Evolutionary conservation across 2,797 vertebrate species (phyloP), one percentile per base, ranked within the genome.

Genomic region (Aphelocoma californica): DNA sequence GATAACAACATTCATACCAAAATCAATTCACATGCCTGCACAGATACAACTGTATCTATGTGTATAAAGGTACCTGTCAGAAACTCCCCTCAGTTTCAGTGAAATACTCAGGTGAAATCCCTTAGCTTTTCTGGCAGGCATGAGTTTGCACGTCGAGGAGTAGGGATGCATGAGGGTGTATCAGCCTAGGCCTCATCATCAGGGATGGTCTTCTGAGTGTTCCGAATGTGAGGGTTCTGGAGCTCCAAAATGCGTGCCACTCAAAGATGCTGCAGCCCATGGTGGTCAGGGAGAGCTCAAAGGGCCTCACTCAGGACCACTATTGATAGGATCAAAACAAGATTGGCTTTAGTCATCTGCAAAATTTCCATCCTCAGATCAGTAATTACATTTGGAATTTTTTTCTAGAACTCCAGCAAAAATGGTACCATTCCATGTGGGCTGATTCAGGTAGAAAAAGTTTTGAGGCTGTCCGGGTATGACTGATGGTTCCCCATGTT

Each of bases 121-220:
- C 26, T 13, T 13, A 10, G 12, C 21, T 26, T 34, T 48, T 34
- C 48, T 56, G 17, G 3, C 14, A 54, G 48, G 19, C 9, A 14
- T 12, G 40, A 44, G 29, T 14, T 15, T 54, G 5, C 18, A 42
- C 0, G 0, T 12, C 0, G 1, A 26, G 36, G 32, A 34, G 16
- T 3, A 9, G 14, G 18, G 18, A 18, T 34, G 31, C 21, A 14
- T 31, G 34, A 12, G 5, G 29, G 3, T 1, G 2, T 29, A 8
- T 18, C 40, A 69, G 20, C 34, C 31, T n/a, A 5, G 62, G 23
- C 62, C 25, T 26, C 31, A 7, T 42, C 31, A 18, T 26, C 42
- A 42, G 34, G 12, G 6, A 5, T 34, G 18, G 2, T 42, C 51
- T 53, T 53, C 25, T 34, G 42, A 34, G 21, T 23, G 31, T 7